A percentile compares a stretch with the other conserved stretches of the same genome.
Evolutionary conservation across 2,113 vertebrate species (phyloP).

Genomic region (Mugil cephalus): DNA sequence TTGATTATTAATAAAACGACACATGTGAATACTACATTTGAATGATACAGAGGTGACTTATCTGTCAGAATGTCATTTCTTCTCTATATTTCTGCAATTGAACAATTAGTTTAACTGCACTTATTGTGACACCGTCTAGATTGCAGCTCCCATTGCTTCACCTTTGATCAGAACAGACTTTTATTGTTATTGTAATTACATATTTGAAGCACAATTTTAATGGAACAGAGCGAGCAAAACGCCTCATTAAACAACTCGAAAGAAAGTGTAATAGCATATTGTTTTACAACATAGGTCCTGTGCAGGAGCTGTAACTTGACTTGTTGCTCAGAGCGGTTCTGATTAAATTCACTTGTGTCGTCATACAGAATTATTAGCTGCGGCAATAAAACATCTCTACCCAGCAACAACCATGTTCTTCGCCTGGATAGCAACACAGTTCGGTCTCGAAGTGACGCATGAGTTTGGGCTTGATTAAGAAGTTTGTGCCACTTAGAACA

Average conservation of each 20-base stretch:
- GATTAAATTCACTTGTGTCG: constrained; percentile 24
- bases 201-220: background rate
- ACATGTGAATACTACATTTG: background rate
- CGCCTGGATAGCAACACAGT: constrained; percentile 57
- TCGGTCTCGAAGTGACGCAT: constrained; percentile 44
- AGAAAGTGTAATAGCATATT: constrained; percentile 5
- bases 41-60: no score
- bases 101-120: background rate
- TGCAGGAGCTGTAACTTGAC: constrained; percentile 13
- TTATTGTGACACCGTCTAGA: background rate
- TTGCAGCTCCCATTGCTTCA: background rate
- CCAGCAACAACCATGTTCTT: constrained; percentile 75
- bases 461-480: constrained; percentile 69
- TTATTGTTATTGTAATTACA: background rate
- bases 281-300: background rate
- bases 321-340: constrained; percentile 45
- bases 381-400: constrained; percentile 56
- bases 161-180: background rate
- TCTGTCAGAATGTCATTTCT: no score
- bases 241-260: background rate
- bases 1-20: background rate
- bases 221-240: background rate
- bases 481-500: constrained; percentile 65
- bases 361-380: constrained; percentile 28
- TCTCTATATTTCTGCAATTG: background rate